Percentiles rank a stretch among this genome's conserved stretches.
Conservation (phyloP, 2,113 vertebrate species). For the Strix aluco region DNA sequence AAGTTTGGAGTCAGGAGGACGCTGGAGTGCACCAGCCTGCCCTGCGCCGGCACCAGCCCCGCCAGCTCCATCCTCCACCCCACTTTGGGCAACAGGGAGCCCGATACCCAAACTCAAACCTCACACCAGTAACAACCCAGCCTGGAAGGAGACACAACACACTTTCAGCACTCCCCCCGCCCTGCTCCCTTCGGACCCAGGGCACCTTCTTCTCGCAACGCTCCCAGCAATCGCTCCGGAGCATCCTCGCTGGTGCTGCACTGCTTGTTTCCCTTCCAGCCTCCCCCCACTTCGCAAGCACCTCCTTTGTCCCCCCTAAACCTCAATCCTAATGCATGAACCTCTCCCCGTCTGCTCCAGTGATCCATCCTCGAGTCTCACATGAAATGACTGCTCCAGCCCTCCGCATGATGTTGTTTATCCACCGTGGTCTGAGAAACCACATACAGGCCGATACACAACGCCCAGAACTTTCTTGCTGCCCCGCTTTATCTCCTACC, state of each 20-base stretch:
- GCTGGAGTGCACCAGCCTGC: not conserved
- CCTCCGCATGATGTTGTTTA: not conserved
- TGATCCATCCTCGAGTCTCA: rapidly evolving
- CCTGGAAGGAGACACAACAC: not conserved
- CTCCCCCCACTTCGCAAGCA: rapidly evolving
- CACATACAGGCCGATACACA: rapidly evolving
- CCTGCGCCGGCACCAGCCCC: not conserved
- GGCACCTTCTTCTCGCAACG: not conserved
- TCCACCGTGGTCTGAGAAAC: not conserved
- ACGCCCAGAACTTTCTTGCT: rapidly evolving
- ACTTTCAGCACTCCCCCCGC: not conserved
- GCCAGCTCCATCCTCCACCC: not conserved
- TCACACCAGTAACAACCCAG: not conserved
- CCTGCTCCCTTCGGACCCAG: rapidly evolving
- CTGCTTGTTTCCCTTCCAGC: not conserved
- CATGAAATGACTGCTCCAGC: not conserved
- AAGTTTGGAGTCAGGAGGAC: not conserved
- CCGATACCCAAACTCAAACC: not conserved
- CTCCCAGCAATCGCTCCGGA: not conserved
- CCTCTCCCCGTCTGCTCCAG: not conserved
- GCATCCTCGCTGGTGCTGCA: not conserved
- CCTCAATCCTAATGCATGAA: not conserved
- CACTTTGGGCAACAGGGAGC: rapidly evolving
- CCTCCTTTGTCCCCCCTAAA: not conserved
- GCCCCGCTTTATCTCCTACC: not conserved